Percentiles rank a stretch among this genome's conserved stretches.
Conservation (phyloP, 2,888 invertebrate species). For the Chrysodeixis includens region DNA sequence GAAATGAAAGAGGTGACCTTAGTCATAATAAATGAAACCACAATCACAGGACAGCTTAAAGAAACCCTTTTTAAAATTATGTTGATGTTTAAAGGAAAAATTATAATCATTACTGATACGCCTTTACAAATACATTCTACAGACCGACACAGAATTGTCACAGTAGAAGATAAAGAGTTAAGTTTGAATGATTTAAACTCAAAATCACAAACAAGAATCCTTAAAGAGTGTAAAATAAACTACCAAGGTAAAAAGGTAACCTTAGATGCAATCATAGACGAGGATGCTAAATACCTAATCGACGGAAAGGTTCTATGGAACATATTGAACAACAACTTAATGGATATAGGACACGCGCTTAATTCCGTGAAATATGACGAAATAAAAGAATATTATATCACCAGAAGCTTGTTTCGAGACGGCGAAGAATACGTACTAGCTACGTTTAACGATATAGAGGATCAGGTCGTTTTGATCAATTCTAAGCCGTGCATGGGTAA, state of each 20-base stretch:
- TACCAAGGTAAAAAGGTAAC: conserved; percentile 62
- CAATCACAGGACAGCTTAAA: conserved; percentile 41
- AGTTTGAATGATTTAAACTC: conserved; percentile 53
- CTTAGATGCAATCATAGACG: conserved; percentile 53
- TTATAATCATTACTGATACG: conserved; percentile 58
- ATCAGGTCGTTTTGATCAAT: conserved; percentile 58
- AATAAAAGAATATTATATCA: conserved; percentile 58
- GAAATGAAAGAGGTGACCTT: conserved; percentile 53
- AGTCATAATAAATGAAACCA: conserved; percentile 60
- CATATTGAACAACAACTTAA: conserved; percentile 56
- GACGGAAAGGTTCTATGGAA: conserved; percentile 55
- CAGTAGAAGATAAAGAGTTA: conserved; percentile 50
- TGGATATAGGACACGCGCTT: conserved; percentile 61
- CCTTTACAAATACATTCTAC: conserved; percentile 41
- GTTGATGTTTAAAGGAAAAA: conserved; percentile 45
- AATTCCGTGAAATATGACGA: conserved; percentile 56
- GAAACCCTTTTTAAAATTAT: conserved; percentile 59
- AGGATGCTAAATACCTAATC: conserved; percentile 51
- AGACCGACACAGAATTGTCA: conserved; percentile 24
- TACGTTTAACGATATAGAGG: conserved; percentile 58
- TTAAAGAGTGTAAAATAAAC: conserved; percentile 48
- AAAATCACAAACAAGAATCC: conserved; percentile 54
- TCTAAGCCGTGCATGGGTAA: conserved; percentile 65
- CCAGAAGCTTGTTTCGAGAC: conserved; percentile 52
- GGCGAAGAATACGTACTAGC: conserved; percentile 51